Evolutionary conservation across 1,140 invertebrate species (phyloP).

Genomic region (Lucilia cuprina): DNA sequence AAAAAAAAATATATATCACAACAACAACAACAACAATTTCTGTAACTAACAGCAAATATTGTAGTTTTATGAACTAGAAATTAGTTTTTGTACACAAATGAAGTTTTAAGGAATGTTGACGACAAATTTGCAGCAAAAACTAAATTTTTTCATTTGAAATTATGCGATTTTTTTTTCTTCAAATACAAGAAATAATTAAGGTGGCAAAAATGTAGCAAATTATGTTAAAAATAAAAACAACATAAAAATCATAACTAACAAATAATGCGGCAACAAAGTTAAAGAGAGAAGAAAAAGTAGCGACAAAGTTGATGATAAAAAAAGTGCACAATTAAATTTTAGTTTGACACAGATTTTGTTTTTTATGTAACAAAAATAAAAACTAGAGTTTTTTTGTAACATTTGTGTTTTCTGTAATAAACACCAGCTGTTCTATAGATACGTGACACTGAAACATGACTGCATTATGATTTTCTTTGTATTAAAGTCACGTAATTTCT

Average conservation of each 20-base stretch:
- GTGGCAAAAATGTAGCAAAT: not conserved
- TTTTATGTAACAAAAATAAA: not conserved
- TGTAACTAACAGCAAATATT: not conserved
- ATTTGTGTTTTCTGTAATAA: not conserved
- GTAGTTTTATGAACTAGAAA: not conserved
- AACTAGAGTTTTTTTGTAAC: not conserved
- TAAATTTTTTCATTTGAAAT: not conserved
- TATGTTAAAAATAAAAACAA: not conserved
- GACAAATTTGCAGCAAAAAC: not conserved
- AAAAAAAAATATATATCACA: not conserved
- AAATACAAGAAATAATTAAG: not conserved
- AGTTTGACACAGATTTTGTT: not conserved
- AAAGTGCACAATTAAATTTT: too few relatives aligned
- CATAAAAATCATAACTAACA: not conserved
- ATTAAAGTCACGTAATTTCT: not conserved
- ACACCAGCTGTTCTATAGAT: not conserved
- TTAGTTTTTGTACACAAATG: not conserved
- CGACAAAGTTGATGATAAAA: too few relatives aligned
- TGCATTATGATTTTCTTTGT: not conserved
- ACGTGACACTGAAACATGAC: not conserved
- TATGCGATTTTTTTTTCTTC: not conserved
- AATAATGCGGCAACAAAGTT: too few relatives aligned
- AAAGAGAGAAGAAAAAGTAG: too few relatives aligned
- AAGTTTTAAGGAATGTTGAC: not conserved
- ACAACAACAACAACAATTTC: too few relatives aligned